Evolutionary conservation across 1,140 invertebrate genomes (phyloP).

Genomic region (Zaprionus vittiger): DNA sequence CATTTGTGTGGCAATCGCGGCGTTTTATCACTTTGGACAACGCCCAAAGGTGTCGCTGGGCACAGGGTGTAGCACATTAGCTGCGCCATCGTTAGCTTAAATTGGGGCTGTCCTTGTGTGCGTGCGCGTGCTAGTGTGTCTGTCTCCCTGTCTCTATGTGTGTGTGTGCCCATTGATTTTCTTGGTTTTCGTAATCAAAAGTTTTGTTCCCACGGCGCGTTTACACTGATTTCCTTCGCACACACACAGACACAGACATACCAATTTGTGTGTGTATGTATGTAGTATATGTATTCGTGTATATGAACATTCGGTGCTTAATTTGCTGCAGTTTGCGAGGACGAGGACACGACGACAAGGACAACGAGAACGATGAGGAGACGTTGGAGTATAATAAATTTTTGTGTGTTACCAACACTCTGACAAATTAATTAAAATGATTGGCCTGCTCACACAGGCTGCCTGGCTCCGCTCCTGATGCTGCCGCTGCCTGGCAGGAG

Average conservation of each 20-base stretch:
- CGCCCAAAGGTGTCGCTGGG: slow-evolving; percentile 29
- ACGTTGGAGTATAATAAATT: slow-evolving; percentile 82
- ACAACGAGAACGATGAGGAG: slow-evolving; percentile 39
- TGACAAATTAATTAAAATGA: slow-evolving; percentile 84
- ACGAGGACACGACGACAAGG: slow-evolving; percentile 19
- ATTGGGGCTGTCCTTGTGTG: slow-evolving; percentile 2
- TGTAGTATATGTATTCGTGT: not conserved
- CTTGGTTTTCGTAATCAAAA: slow-evolving; percentile 81
- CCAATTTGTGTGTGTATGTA: slow-evolving; percentile 3
- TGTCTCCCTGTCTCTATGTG: not conserved
- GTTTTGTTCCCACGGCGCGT: slow-evolving; percentile 72
- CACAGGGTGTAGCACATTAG: slow-evolving; percentile 34
- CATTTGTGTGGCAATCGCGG: slow-evolving; percentile 41
- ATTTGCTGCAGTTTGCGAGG: slow-evolving; percentile 69
- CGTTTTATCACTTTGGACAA: slow-evolving; percentile 49
- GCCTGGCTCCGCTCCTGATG: not conserved
- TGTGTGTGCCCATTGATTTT: slow-evolving; percentile 66
- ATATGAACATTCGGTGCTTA: slow-evolving; percentile 50
- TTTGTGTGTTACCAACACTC: slow-evolving; percentile 83
- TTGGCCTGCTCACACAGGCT: slow-evolving; percentile 69
- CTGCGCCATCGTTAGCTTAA: slow-evolving; percentile 28
- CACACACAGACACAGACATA: slow-evolving; percentile 31
- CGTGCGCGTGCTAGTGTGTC: slow-evolving; percentile 1
- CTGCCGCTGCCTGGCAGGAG: too few species aligned
- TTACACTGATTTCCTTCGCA: slow-evolving; percentile 72